These are phyloP conservation scores for Kradibia gibbosae DNA, from an alignment of 1,140 invertebrate species.

Conservation along the genomic window DNA sequence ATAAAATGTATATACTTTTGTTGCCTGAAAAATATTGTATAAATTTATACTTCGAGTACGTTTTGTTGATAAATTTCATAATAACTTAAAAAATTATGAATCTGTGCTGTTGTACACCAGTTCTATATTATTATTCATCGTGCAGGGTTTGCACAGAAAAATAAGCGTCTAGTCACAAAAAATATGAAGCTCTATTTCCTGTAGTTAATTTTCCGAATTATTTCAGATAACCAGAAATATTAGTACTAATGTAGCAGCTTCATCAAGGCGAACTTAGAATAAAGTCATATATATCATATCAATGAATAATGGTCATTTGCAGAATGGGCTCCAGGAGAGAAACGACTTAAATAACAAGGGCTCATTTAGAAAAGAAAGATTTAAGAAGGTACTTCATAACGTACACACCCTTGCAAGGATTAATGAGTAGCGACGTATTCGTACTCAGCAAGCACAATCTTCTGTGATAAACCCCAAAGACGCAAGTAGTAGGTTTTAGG, in stretches of 20 bases:
- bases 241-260: neutral
- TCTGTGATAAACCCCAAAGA: constrained; percentile 17
- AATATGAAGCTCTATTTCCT: no score
- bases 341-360: neutral
- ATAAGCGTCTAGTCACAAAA: neutral
- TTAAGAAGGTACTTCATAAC: neutral
- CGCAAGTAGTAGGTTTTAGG: constrained; percentile 6
- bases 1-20: no score
- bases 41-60: no score
- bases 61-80: no score
- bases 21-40: no score
- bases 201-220: neutral
- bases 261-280: neutral
- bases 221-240: neutral
- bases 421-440: neutral
- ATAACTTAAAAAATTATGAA: no score
- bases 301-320: neutral
- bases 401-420: neutral
- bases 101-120: no score
- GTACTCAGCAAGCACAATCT: constrained; percentile 4
- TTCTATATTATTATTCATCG: no score
- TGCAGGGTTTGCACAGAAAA: neutral
- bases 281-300: neutral
- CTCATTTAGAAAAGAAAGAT: neutral
- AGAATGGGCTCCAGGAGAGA: neutral